phyloP scores from a whole-genome alignment of 2,113 vertebrate genomes.

The Zeus faber region DNA sequence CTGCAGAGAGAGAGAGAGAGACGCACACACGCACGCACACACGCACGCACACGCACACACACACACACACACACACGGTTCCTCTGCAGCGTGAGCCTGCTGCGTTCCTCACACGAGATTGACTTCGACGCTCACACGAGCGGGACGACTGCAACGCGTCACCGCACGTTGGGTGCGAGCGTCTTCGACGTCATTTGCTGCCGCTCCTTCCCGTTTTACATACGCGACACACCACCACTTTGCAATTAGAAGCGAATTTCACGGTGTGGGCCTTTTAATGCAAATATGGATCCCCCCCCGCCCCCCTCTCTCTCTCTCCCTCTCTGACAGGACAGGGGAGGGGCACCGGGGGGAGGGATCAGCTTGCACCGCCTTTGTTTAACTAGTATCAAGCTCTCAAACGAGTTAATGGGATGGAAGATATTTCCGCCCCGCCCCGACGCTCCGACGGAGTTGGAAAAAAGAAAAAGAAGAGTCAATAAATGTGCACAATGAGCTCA shows the following conservation, averaged over 20 bases:
- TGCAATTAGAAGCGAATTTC: slow-evolving; percentile 78
- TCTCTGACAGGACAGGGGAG: background rate
- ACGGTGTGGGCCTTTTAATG: slow-evolving; percentile 75
- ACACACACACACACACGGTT: too few relatives aligned
- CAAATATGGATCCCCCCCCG: slow-evolving; percentile 73
- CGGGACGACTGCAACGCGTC: slow-evolving; percentile 77
- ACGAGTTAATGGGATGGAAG: slow-evolving; percentile 96
- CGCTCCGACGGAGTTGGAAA: slow-evolving; percentile 78
- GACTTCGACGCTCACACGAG: slow-evolving; percentile 77
- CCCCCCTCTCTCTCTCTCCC: too few relatives aligned
- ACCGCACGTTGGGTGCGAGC: slow-evolving; percentile 66
- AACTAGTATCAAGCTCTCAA: slow-evolving; percentile 78
- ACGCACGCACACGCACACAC: too few relatives aligned
- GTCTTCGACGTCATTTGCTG: slow-evolving; percentile 59
- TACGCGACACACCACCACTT: slow-evolving; percentile 47
- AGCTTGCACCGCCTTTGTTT: slow-evolving; percentile 82
- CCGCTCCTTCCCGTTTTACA: slow-evolving; percentile 63
- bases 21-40: too few relatives aligned
- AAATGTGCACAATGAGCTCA: slow-evolving; percentile 84
- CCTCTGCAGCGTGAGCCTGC: slow-evolving; percentile 22
- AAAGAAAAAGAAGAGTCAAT: slow-evolving; percentile 75
- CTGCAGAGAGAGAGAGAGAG: too few relatives aligned
- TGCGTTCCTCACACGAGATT: slow-evolving; percentile 54
- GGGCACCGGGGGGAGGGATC: slow-evolving; percentile 42
- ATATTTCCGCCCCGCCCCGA: slow-evolving; percentile 74